These are phyloP conservation scores for Paramormyrops hopkinsi DNA, from an alignment of 2,797 vertebrate genomes.

Conservation along the genomic window DNA sequence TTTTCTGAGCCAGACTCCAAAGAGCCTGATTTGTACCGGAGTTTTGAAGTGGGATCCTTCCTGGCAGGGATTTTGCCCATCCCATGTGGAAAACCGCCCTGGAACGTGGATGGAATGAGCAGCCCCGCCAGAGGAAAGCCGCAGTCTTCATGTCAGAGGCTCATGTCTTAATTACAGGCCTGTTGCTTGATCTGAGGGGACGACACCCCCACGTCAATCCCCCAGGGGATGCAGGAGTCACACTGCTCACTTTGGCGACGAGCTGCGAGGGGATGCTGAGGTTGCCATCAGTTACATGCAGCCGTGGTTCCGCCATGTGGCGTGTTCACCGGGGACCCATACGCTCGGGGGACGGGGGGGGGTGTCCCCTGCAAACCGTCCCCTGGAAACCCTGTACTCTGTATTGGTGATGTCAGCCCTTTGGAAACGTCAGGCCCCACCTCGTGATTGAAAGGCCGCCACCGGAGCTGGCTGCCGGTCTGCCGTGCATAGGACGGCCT, in stretches of 20 bases:
- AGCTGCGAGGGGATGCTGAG: neutral
- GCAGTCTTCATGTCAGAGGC: conserved; percentile 18
- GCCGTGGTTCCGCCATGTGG: neutral
- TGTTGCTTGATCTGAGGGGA: neutral
- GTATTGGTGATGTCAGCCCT: neutral
- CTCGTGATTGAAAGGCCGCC: neutral
- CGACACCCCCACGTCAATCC: neutral
- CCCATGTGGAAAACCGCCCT: neutral
- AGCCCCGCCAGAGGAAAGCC: conserved; percentile 18
- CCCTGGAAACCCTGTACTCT: neutral
- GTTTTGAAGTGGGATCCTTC: conserved; percentile 32
- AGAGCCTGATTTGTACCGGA: conserved; percentile 6
- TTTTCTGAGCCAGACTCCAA: conserved; percentile 14
- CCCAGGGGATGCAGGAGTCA: neutral
- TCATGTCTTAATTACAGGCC: conserved; percentile 32
- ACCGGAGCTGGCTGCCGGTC: neutral
- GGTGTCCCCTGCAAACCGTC: neutral
- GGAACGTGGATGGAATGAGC: conserved; percentile 13
- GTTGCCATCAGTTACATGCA: neutral
- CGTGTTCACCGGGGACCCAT: neutral
- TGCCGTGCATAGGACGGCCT: neutral
- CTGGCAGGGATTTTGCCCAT: conserved; percentile 20
- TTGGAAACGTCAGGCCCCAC: neutral
- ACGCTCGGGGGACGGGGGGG: neutral
- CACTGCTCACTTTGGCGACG: neutral